phyloP scores from a whole-genome alignment of 2,888 invertebrate genomes.

The Laothoe populi region DNA sequence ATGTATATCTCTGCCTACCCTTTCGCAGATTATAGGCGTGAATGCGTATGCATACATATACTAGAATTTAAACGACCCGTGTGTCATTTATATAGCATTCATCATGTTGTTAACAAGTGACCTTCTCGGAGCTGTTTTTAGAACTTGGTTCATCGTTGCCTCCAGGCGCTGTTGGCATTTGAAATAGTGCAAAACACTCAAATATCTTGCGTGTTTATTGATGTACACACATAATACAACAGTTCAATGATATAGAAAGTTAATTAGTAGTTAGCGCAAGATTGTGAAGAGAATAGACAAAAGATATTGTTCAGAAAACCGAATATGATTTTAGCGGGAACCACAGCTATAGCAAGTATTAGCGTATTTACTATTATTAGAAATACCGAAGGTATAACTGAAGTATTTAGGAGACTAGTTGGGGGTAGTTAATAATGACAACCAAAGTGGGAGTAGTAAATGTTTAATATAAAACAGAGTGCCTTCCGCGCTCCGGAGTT shows the following conservation, averaged over 20 bases:
- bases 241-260: slow-evolving; percentile 21
- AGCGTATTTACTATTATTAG: too few relatives aligned
- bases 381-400: too few relatives aligned
- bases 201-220: slow-evolving; percentile 1
- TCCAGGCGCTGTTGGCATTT: background rate
- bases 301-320: background rate
- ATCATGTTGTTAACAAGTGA: slow-evolving; percentile 4
- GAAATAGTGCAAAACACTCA: background rate
- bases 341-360: too few relatives aligned
- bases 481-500: too few relatives aligned
- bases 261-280: background rate
- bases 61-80: too few relatives aligned
- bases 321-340: background rate
- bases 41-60: background rate
- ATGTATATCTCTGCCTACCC: background rate
- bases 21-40: background rate
- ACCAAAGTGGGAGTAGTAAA: too few relatives aligned
- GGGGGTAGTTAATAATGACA: too few relatives aligned
- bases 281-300: background rate
- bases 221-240: slow-evolving; percentile 4
- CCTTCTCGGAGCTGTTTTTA: slow-evolving; percentile 5
- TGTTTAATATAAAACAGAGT: too few relatives aligned
- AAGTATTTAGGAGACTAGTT: too few relatives aligned
- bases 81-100: background rate
- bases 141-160: background rate